Evolutionary conservation across 2,888 invertebrate genomes (phyloP), one percentile per base, ranked within the genome.

Genomic region (Pseudococcus longispinus): DNA sequence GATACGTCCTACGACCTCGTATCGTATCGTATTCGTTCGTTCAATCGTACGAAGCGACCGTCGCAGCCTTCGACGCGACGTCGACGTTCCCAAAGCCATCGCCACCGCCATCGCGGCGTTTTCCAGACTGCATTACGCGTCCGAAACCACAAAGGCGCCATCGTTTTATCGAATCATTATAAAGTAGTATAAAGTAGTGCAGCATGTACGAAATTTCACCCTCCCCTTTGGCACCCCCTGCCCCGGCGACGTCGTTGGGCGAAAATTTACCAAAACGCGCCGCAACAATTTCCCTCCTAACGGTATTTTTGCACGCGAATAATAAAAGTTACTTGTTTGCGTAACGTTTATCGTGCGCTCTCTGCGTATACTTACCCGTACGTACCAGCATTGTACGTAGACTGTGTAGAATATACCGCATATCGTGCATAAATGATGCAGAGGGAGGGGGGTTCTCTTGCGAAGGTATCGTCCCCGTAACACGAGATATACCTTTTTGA

Each of bases 271-370:
- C 29, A 29, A 70, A 70, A 70, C 42, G 74, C 74, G 70, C 77
- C 77, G 77, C 77, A 80, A 42, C 42, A 42, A 80, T 42, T 42
- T 80, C 77, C 42, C 77, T 70, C 37, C 20, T 80, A 80, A 80
- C 77, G 42, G 37, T 37, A 80, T 80, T 42, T 42, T 37, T 80
- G 77, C 77, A 80, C 77, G 77, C 77, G 77, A 80, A 20, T 80
- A 80, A 80, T 42, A 80, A 80, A 80, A 80, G 77, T 80, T 80
- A 80, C 77, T 80, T 42, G 77, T 80, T 80, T 42, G 77, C 77
- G 77, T 80, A 80, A 80, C 42, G 29, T 20, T 80, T 80, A 42
- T 29, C 42, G 77, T 32, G 37, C 37, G 37, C 29, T 37, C 8
- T 4, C 65, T n/a, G 70, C 70, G 11, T 9, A 29, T 37, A 32